These are phyloP conservation scores for Seriola rivoliana DNA, from an alignment of 2,113 vertebrate genomes.

Conservation along the genomic window DNA sequence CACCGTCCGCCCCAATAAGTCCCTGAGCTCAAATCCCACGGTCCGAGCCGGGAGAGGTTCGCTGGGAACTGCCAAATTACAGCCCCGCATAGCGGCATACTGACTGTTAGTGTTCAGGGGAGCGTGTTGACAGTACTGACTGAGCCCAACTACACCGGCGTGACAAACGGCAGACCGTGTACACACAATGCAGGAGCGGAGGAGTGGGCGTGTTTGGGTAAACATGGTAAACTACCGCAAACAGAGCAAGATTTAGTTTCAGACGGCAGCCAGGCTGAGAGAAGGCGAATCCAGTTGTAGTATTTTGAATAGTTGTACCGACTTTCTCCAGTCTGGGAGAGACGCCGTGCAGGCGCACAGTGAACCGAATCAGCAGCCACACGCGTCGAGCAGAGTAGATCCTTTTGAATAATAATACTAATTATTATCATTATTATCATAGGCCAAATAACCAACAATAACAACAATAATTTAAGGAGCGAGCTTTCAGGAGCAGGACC, in stretches of 20 bases:
- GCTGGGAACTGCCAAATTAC: slow-evolving; percentile 25
- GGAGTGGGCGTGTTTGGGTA: slow-evolving; percentile 77
- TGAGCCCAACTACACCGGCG: slow-evolving; percentile 55
- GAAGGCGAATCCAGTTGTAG: background rate
- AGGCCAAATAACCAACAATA: background rate
- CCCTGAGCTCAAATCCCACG: slow-evolving; percentile 51
- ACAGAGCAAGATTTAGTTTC: slow-evolving; percentile 43
- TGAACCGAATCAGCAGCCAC: slow-evolving; percentile 4
- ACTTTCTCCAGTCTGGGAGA: slow-evolving; percentile 26
- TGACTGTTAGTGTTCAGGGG: slow-evolving; percentile 37
- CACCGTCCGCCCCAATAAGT: slow-evolving; percentile 51
- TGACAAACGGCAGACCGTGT: slow-evolving; percentile 57
- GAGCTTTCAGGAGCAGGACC: slow-evolving; percentile 25
- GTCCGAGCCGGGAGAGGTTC: slow-evolving; percentile 27
- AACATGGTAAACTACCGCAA: slow-evolving; percentile 72
- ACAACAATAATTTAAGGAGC: slow-evolving; percentile 1
- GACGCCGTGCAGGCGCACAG: slow-evolving; percentile 7
- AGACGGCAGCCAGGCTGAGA: slow-evolving; percentile 10
- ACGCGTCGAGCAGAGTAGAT: slow-evolving; percentile 11
- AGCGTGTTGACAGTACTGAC: slow-evolving; percentile 32
- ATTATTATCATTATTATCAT: background rate
- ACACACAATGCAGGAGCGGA: slow-evolving; percentile 69
- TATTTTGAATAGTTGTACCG: background rate
- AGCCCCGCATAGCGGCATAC: slow-evolving; percentile 47
- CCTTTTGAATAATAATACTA: background rate